Base-by-base conservation (phyloP, 2,888 invertebrate genomes). In the Lasioglossum vierecki region DNA sequence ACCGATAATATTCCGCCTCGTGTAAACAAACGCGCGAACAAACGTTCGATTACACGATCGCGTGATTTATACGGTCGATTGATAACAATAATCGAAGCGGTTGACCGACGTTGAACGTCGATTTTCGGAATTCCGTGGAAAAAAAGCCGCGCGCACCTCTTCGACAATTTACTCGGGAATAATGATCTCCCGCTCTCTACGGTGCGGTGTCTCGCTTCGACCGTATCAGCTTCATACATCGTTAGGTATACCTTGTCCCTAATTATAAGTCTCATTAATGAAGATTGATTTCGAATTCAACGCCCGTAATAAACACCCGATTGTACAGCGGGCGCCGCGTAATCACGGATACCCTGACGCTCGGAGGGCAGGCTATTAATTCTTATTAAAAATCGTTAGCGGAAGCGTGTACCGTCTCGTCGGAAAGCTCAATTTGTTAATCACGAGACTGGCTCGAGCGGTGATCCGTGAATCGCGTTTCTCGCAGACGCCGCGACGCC, bases 201-300 rank as follows among this genome's bases (percentile, higher is more conserved):
- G n/a, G 71, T 35, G 35, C 79, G 26, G 71, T 41, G 49, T 49
- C 79, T 74, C 82, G 80, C 70, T 53, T 73, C 41, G 41, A 39
- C 70, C 77, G 80, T 84, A 74, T 86, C 86, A 78, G 82, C 71
- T 79, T 77, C 88, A 76, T 86, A 80, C 90, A 87, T 90, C 89
- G 85, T 89, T 90, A 88, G 79, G 70, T 80, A 79, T 88, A 85
- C 80, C 87, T 88, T 87, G 89, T 90, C 80, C 84, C 84, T 89
- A 89, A 89, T 89, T 90, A 88, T 89, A 84, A 88, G 87, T 82
- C 89, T 90, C 89, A 85, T 89, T 89, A 89, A 89, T 90, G 90
- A 85, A 90, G 89, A 89, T 90, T 89, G 89, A 89, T 89, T 89
- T 89, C 75, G 81, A 88, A 89, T 88, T 90, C 90, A 85, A 87